phyloP scores from a whole-genome alignment of 1,140 invertebrate species.

The Platyscapa corneri region DNA sequence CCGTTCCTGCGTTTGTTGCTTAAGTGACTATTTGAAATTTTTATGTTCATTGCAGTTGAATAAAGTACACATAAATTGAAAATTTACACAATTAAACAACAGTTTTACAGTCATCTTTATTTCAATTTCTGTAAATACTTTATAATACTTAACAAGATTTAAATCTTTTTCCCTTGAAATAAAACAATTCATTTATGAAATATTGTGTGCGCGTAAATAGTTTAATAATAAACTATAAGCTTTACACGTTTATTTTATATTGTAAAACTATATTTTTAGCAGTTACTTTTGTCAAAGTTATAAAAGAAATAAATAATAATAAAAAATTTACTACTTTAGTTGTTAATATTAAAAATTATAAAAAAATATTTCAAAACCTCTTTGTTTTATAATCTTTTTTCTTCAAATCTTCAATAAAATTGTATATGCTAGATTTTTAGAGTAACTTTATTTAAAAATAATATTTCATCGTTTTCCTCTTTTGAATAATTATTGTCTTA shows the following conservation, averaged over 20 bases:
- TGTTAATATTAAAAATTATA: no score
- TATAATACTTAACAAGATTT: not conserved
- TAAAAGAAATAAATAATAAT: no score
- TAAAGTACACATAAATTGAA: not conserved
- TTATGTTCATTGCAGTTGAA: not conserved
- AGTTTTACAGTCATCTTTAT: not conserved
- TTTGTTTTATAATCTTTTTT: no score
- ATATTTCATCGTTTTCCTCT: no score
- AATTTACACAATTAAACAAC: not conserved
- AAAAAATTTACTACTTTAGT: no score
- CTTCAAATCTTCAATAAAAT: no score
- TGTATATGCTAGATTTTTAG: no score
- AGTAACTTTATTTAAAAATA: no score
- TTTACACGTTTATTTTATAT: not conserved
- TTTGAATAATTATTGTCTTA: not conserved
- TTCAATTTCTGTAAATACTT: not conserved
- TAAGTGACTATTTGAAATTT: not conserved
- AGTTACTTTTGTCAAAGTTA: no score
- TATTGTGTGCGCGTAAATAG: not conserved
- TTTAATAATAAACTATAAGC: not conserved
- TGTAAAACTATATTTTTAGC: no score
- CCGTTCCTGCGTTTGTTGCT: not conserved
- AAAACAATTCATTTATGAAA: not conserved
- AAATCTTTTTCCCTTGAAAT: not conserved
- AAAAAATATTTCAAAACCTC: no score